Percentiles rank a stretch among this genome's conserved stretches.
These are phyloP conservation scores for Mayetiola destructor DNA, from an alignment of 2,888 invertebrate species.

Conservation along the genomic window DNA sequence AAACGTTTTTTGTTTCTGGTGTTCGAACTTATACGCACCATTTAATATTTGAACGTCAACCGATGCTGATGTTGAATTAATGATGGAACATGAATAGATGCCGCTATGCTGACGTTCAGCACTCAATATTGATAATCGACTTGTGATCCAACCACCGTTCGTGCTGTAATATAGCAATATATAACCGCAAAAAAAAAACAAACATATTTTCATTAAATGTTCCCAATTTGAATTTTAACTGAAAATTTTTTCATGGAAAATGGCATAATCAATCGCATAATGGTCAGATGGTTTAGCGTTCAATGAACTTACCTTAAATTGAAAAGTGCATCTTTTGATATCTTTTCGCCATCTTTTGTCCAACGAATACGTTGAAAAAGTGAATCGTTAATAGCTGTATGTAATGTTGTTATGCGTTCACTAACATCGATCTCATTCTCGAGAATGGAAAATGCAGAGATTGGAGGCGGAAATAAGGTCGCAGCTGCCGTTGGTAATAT, in stretches of 20 bases:
- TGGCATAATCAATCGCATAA: neutral
- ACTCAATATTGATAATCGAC: constrained; percentile 34
- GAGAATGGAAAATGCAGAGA: neutral
- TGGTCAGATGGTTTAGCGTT: neutral
- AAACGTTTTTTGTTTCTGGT: neutral
- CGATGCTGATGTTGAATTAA: constrained; percentile 46
- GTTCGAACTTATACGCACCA: constrained; percentile 36
- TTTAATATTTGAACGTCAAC: constrained; percentile 54
- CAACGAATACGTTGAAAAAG: constrained; percentile 15
- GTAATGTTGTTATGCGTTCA: neutral
- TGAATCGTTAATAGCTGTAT: neutral
- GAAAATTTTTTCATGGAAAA: neutral
- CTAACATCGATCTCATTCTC: neutral
- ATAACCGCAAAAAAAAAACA: constrained; percentile 26
- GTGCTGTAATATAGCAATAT: no score
- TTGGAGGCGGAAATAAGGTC: neutral
- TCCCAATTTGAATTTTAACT: constrained; percentile 1
- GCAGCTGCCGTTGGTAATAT: neutral
- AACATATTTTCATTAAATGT: constrained; percentile 14
- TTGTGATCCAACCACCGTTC: constrained; percentile 29
- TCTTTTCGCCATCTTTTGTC: constrained; percentile 17
- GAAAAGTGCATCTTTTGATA: constrained; percentile 17
- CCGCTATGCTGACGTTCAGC: constrained; percentile 52
- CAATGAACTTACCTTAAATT: constrained; percentile 18
- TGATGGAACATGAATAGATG: constrained; percentile 47